These are phyloP conservation scores for Drosophila putrida DNA, from an alignment of 2,888 invertebrate genomes.

Conservation along the genomic window DNA sequence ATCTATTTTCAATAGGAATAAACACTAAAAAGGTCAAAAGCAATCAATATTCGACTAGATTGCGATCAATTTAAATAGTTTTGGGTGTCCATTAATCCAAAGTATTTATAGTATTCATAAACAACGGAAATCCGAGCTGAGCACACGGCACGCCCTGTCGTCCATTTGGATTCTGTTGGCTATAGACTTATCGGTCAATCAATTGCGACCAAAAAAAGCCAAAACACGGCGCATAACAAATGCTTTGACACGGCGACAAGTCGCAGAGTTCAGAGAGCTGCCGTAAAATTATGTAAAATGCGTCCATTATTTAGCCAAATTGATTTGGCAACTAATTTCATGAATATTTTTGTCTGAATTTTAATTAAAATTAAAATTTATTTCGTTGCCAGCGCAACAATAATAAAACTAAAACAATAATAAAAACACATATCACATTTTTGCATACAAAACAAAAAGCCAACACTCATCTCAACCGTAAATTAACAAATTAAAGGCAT, in stretches of 20 bases:
- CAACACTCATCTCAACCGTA: constrained; percentile 30
- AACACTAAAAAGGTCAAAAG: constrained; percentile 43
- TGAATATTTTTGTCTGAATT: constrained; percentile 39
- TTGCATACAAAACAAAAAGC: constrained; percentile 1
- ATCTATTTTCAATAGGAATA: constrained; percentile 46
- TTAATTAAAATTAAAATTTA: constrained; percentile 34
- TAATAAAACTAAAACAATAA: constrained; percentile 33
- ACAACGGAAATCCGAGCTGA: constrained; percentile 42
- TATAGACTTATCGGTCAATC: constrained; percentile 23
- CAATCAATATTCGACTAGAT: constrained; percentile 34
- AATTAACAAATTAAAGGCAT: constrained; percentile 67
- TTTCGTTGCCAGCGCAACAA: constrained; percentile 21
- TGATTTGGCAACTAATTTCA: constrained; percentile 66
- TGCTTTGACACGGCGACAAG: constrained; percentile 35
- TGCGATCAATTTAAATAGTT: constrained; percentile 41
- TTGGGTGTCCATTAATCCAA: constrained; percentile 11
- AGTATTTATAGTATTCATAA: constrained; percentile 4
- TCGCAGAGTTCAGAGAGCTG: constrained; percentile 64
- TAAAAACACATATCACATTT: constrained; percentile 61
- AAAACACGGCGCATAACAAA: constrained; percentile 58
- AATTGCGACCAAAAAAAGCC: not conserved
- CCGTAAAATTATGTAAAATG: constrained; percentile 76
- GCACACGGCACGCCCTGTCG: constrained; percentile 31
- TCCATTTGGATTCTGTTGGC: constrained; percentile 5
- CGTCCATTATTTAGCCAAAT: constrained; percentile 53